These are phyloP conservation scores for Anseranas semipalmata DNA, from an alignment of 2,113 vertebrate species.

Conservation along the genomic window DNA sequence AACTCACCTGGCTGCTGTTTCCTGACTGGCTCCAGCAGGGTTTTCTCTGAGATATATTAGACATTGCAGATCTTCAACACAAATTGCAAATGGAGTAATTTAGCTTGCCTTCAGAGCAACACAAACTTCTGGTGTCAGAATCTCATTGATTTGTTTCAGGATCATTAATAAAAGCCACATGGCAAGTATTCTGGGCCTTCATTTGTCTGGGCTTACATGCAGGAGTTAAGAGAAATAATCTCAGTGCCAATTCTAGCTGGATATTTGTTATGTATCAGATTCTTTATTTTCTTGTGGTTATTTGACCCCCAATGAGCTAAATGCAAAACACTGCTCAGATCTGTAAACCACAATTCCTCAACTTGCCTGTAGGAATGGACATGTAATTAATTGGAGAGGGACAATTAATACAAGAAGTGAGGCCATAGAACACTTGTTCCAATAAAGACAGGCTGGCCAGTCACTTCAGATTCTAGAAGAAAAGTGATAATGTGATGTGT, in stretches of 20 bases:
- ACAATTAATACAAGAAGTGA: background rate
- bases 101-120: constrained; percentile 16
- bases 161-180: constrained; percentile 9
- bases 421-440: background rate
- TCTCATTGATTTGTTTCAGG: constrained; percentile 18
- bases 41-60: background rate
- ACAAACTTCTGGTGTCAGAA: constrained; percentile 1
- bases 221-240: background rate
- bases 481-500: background rate
- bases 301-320: background rate
- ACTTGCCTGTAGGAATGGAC: background rate
- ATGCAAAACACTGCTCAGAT: background rate
- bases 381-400: background rate
- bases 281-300: background rate
- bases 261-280: background rate
- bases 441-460: background rate
- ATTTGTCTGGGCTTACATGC: background rate
- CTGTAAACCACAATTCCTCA: background rate
- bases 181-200: background rate
- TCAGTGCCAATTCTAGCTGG: background rate
- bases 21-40: background rate
- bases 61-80: background rate
- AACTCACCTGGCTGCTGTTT: background rate
- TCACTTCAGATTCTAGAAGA: background rate
- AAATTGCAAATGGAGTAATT: constrained; percentile 24